Evolutionary conservation across 2,113 vertebrate species (phyloP).

Genomic region (Pachyramphus minor): DNA sequence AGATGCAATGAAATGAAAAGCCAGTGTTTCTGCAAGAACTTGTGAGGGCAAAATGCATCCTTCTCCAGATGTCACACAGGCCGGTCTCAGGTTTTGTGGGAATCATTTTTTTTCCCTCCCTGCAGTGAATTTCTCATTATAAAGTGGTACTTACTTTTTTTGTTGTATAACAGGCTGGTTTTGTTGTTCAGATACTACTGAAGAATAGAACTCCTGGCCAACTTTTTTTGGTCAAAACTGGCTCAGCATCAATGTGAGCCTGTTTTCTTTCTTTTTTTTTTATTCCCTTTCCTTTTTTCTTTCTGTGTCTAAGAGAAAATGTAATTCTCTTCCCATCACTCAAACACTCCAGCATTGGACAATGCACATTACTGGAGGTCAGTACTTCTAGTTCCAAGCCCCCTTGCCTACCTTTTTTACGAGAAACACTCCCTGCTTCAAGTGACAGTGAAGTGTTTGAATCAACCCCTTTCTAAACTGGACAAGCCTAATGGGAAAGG

Average conservation of each 20-base stretch:
- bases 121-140: neutral
- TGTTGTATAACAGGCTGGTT: neutral
- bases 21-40: neutral
- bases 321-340: neutral
- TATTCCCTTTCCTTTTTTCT: too few species aligned
- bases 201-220: neutral
- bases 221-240: neutral
- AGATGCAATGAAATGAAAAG: neutral
- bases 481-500: neutral
- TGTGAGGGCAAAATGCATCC: neutral
- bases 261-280: neutral
- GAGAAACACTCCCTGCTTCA: neutral
- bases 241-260: neutral
- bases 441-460: neutral
- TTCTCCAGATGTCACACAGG: neutral
- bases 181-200: neutral
- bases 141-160: neutral
- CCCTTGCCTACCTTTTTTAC: neutral
- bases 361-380: neutral
- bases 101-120: neutral
- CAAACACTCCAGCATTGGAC: neutral
- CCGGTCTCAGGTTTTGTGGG: neutral
- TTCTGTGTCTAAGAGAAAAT: neutral
- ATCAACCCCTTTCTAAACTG: neutral
- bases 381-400: neutral